A percentile compares a stretch with the other conserved stretches of the same genome.
phyloP scores from a whole-genome alignment of 2,113 vertebrate species.

The Xenopus borealis region DNA sequence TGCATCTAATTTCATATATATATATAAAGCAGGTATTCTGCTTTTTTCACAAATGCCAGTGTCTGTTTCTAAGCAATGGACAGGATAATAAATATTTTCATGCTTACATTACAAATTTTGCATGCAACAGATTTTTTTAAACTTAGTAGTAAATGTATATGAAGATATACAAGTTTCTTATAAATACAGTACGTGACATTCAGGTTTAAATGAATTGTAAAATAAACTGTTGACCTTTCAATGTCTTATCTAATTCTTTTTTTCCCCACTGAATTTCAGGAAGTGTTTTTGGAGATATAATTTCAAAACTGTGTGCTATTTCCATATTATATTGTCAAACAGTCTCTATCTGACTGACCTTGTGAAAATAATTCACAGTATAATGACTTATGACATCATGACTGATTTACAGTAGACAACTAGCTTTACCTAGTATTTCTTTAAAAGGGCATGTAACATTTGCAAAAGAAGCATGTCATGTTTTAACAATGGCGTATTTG shows the following conservation, averaged over 20 bases:
- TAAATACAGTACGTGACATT: conserved; percentile 11
- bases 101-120: neutral
- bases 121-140: neutral
- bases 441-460: no score
- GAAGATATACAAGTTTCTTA: conserved; percentile 2
- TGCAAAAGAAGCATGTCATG: no score
- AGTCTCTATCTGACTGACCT: no score
- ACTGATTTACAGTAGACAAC: no score
- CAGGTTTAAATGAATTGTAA: conserved; percentile 18
- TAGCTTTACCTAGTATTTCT: no score
- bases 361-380: no score
- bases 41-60: neutral
- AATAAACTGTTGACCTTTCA: conserved; percentile 9
- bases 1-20: conserved; percentile 10
- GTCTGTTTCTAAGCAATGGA: conserved; percentile 15
- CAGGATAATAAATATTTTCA: conserved; percentile 5
- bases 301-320: no score
- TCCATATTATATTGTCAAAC: no score
- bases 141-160: conserved; percentile 27
- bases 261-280: conserved; percentile 21
- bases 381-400: no score
- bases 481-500: no score
- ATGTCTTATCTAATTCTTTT: neutral
- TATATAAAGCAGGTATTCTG: neutral
- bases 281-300: no score